Evolutionary conservation across 2,797 vertebrate genomes (phyloP).

Genomic region (Notamacropus eugenii): DNA sequence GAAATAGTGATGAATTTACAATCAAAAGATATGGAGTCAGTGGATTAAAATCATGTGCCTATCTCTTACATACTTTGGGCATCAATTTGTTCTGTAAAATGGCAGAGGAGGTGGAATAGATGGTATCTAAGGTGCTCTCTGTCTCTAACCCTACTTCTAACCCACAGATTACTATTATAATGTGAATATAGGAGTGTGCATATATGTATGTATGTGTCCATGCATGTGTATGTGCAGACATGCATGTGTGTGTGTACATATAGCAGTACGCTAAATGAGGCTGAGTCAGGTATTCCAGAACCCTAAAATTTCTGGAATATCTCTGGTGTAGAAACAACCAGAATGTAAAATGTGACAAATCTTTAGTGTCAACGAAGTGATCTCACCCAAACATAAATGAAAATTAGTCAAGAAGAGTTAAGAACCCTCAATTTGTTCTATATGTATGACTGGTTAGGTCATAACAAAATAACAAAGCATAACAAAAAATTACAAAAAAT

Average conservation of each 20-base stretch:
- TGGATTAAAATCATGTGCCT: neutral
- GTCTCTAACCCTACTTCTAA: no score
- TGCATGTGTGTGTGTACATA: neutral
- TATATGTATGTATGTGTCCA: neutral
- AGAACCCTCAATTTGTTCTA: constrained; percentile 3
- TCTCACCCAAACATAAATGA: neutral
- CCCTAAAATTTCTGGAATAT: constrained; percentile 13
- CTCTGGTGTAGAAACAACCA: constrained; percentile 18
- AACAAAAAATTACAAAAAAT: constrained; percentile 13
- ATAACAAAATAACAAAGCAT: no score
- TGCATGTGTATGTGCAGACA: neutral
- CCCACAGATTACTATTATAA: neutral
- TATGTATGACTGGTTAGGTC: constrained; percentile 33
- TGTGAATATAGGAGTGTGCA: neutral
- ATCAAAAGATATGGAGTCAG: neutral
- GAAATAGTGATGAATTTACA: neutral
- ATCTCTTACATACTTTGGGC: neutral
- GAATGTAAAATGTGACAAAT: neutral
- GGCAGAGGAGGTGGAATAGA: neutral
- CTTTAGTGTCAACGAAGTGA: constrained; percentile 2
- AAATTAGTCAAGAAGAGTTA: constrained; percentile 12
- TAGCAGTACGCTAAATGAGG: neutral
- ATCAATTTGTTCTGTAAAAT: neutral
- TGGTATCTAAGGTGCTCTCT: neutral
- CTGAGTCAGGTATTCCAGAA: neutral